A percentile compares a stretch with the other conserved stretches of the same genome.
Evolutionary conservation across 2,888 invertebrate species (phyloP).

Genomic region (Polyploca ridens): DNA sequence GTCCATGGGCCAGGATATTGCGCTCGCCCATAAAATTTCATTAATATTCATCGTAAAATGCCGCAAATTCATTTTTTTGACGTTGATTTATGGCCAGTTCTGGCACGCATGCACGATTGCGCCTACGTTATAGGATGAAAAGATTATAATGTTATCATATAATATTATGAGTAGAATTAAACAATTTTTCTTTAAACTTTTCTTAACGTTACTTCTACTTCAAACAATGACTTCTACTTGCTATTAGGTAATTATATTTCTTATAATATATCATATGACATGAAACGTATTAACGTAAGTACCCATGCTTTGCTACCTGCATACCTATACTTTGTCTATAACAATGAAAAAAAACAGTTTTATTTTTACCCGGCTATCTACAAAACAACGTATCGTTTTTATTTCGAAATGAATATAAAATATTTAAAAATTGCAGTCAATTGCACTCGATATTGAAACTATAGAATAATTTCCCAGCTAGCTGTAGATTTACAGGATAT

Average conservation of each 20-base stretch:
- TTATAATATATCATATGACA: too few relatives aligned
- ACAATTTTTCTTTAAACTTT: background rate
- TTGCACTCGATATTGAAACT: background rate
- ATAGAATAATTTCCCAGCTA: background rate
- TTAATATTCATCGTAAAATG: conserved; percentile 74
- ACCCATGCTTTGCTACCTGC: too few relatives aligned
- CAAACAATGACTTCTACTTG: too few relatives aligned
- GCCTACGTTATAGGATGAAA: conserved; percentile 39
- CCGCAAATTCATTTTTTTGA: conserved; percentile 71
- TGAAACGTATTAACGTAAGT: too few relatives aligned
- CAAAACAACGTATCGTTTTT: too few relatives aligned
- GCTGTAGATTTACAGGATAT: background rate
- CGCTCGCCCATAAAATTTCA: conserved; percentile 57
- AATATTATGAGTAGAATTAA: background rate
- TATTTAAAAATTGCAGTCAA: background rate
- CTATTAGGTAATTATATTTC: too few relatives aligned
- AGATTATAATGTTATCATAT: conserved; percentile 39
- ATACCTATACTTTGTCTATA: too few relatives aligned
- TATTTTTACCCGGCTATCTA: too few relatives aligned
- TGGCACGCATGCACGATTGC: conserved; percentile 56
- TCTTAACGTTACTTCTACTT: too few relatives aligned
- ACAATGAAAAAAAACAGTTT: too few relatives aligned
- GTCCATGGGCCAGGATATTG: conserved; percentile 40
- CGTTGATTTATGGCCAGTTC: conserved; percentile 67
- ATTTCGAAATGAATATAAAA: too few relatives aligned